phyloP scores from a whole-genome alignment of 2,888 invertebrate species.

The Seladonia tumulorum region DNA sequence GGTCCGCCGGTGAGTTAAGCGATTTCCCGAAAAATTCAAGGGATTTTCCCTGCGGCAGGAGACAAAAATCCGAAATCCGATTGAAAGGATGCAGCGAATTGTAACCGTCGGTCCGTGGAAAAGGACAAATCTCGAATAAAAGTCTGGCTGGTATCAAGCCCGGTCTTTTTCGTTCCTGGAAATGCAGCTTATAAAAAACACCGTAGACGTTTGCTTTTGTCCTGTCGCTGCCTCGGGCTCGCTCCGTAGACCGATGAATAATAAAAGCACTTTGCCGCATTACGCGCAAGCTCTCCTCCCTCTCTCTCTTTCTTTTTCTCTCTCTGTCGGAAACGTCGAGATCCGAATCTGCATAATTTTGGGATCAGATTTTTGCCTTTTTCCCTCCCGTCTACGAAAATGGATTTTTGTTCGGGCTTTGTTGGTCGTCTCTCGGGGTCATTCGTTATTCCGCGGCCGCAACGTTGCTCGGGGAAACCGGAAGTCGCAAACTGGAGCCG shows the following conservation, averaged over 20 bases:
- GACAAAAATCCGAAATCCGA: slow-evolving; percentile 4
- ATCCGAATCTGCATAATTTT: slow-evolving; percentile 71
- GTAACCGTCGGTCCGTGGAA: slow-evolving; percentile 1
- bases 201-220: slow-evolving; percentile 69
- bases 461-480: not conserved
- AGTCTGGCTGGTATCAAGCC: slow-evolving; percentile 50
- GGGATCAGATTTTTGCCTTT: slow-evolving; percentile 61
- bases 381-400: slow-evolving; percentile 8
- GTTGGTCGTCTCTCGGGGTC: not conserved
- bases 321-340: slow-evolving; percentile 24
- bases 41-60: not conserved
- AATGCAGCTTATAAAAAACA: slow-evolving; percentile 68
- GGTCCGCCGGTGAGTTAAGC: not conserved
- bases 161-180: slow-evolving; percentile 40
- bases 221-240: slow-evolving; percentile 61
- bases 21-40: not conserved
- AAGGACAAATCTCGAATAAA: slow-evolving; percentile 51
- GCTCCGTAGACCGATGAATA: slow-evolving; percentile 68
- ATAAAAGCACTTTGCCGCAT: slow-evolving; percentile 70
- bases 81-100: not conserved
- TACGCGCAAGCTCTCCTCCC: slow-evolving; percentile 52
- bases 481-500: not conserved
- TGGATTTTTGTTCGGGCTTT: slow-evolving; percentile 49
- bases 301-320: slow-evolving; percentile 7
- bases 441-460: slow-evolving; percentile 28